Evolutionary conservation across 2,888 invertebrate species (phyloP), one percentile per base, ranked within the genome.

Genomic region (Hypomecis punctinalis): DNA sequence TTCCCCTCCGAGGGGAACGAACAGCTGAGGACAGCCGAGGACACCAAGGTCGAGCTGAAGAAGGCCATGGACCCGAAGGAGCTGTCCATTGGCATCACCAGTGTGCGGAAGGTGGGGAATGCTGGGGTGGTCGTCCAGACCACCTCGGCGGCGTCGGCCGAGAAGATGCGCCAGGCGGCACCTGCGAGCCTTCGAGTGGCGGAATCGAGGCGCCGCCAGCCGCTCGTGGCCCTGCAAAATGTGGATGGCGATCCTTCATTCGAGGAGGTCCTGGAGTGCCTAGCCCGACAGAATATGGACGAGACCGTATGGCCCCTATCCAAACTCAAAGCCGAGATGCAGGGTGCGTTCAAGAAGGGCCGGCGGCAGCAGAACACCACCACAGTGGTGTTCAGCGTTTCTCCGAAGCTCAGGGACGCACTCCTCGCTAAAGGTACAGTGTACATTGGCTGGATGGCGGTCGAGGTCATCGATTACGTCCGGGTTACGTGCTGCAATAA

Each of bases 401-500:
- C 42, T 9, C 10, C 45, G 11, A 47, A n/a, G 0, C 55, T 65
- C 3, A 35, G 60, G 5, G 65, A 67, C 23, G 45, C 8, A 4
- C 47, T 58, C 1, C 53, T 59, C 0, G 8, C 1, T 0, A 23
- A 11, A 0, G 64, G 59, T 1, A 11, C 39, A 6, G 64, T 62
- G 0, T 59, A 11, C 37, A 10, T 63, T 0, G 48, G 61, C 4
- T 64, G 64, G 61, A 48, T 59, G 39, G 13, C 49, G 1, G 60
- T 47, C 0, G 62, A 62, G 0, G 65, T 60, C 4, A 13, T 36
- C 0, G 65, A 62, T 11, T 62, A 8, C 46, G 9, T 68, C 5
- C 23, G 59, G n/a, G 67, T 62, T 2, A 64, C 76, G 0, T 75
- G 76, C 66, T 78, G 78, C 59, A 46, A 5, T 0, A 76, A 69